These are phyloP conservation scores for Siniperca obscura DNA, from an alignment of 2,797 vertebrate species.

Conservation along the genomic window DNA sequence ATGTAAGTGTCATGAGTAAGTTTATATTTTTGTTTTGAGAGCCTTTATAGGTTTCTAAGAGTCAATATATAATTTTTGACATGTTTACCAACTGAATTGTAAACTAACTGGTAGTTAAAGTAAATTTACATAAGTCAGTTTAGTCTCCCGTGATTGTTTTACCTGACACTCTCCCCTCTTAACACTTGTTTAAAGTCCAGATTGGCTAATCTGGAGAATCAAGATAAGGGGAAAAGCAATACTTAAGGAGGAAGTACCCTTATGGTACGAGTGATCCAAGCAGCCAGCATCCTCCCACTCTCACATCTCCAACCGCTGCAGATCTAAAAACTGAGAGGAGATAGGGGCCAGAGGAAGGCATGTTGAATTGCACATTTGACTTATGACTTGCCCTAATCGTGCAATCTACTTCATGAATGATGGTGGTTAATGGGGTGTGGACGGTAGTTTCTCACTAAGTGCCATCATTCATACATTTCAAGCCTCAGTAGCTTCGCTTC, in stretches of 20 bases:
- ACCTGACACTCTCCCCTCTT: slow-evolving; percentile 34
- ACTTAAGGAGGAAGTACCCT: slow-evolving; percentile 77
- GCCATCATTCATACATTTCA: slow-evolving; percentile 83
- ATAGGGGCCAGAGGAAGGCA: slow-evolving; percentile 76
- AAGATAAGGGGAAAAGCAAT: slow-evolving; percentile 71
- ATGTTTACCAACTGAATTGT: neutral
- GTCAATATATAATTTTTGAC: neutral
- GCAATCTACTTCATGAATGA: slow-evolving; percentile 61
- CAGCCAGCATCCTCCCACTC: slow-evolving; percentile 69
- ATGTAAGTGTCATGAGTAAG: no score
- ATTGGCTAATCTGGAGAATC: slow-evolving; percentile 62
- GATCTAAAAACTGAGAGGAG: slow-evolving; percentile 29
- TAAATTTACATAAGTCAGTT: slow-evolving; percentile 29
- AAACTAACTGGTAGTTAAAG: slow-evolving; percentile 4
- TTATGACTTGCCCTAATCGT: slow-evolving; percentile 65
- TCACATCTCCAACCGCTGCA: slow-evolving; percentile 56
- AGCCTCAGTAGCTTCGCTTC: slow-evolving; percentile 72
- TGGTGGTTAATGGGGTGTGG: slow-evolving; percentile 75
- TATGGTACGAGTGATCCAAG: slow-evolving; percentile 54
- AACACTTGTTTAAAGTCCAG: slow-evolving; percentile 49
- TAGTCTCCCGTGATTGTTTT: slow-evolving; percentile 26
- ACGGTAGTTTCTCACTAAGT: slow-evolving; percentile 81
- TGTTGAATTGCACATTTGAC: slow-evolving; percentile 65
- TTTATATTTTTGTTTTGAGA: neutral
- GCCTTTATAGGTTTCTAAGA: neutral